Base-by-base conservation (phyloP, 2,888 invertebrate genomes). In the Sepioteuthis lessoniana region DNA sequence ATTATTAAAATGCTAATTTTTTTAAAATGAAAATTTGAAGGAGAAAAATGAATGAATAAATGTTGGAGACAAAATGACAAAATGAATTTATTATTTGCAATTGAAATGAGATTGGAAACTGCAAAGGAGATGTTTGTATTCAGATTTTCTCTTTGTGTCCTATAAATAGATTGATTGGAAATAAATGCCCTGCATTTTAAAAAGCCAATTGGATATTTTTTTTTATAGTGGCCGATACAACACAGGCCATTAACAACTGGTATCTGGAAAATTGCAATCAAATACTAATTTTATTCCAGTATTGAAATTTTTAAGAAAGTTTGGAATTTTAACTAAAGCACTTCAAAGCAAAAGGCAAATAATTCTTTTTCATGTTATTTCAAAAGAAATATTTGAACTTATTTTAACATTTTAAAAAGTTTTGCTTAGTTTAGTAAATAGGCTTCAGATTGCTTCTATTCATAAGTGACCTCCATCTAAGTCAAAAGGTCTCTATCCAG, bases 11-110 rank as follows among this genome's bases (percentile, higher is more conserved):
- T 76, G 76, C 76, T 25, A 76, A 76, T 76, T 76, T 76, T 16
- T 76, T 16, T 76, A 3, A 16, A 13, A 35, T 76, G n/a, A 76
- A 35, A 76, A 76, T 76, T 76, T 76, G n/a, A 76, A 76, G 76
- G 13, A 16, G n/a, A 76, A 76, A 76, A n/a, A 76, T 31, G 31
- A 1, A 50, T 28, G 28, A 0, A n/a, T 35, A n/a, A 76, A n/a
- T 35, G 19, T 35, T 13, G 2, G 76, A 35, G 13, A 76, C n/a
- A 76, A n/a, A 76, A 35, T 76, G 35, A 4, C 13, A 76, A 13
- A 76, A 76, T 76, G n/a, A 76, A 76, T 76, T 76, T 35, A 76
- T 76, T 76, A 76, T 35, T 76, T 76, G 76, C 76, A 76, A 76
- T 35, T 76, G n/a, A 35, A 76, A 76, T 25, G 10, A 76, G 76